Percentiles rank a stretch among this genome's conserved stretches.
phyloP scores from a whole-genome alignment of 2,888 invertebrate genomes.

The Aleiodes alternator region DNA sequence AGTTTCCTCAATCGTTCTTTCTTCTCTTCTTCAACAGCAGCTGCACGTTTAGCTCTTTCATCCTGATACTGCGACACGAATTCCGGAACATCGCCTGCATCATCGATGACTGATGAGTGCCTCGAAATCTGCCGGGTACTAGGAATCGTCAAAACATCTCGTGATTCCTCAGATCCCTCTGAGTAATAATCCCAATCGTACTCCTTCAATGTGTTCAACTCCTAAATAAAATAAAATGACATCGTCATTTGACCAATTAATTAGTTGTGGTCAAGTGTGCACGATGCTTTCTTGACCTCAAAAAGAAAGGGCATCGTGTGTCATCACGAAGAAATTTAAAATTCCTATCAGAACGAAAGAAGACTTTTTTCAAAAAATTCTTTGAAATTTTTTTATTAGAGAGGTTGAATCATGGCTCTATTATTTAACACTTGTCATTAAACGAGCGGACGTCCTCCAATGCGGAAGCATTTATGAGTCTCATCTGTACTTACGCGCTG shows the following conservation, averaged over 20 bases:
- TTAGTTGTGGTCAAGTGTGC: slow-evolving; percentile 17
- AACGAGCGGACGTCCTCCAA: slow-evolving; percentile 47
- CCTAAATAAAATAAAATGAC: background rate
- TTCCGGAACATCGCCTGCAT: background rate
- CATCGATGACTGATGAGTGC: background rate
- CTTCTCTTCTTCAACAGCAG: slow-evolving; percentile 36
- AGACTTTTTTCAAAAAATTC: slow-evolving; percentile 13
- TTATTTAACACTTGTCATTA: slow-evolving; percentile 49
- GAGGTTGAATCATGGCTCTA: slow-evolving; percentile 46
- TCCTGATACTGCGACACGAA: slow-evolving; percentile 32
- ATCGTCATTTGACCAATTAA: slow-evolving; percentile 26
- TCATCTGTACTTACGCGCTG: slow-evolving; percentile 45
- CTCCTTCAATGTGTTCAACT: background rate
- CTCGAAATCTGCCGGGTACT: background rate
- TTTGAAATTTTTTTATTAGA: slow-evolving; percentile 20
- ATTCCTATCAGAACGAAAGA: slow-evolving; percentile 36
- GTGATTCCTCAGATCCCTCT: background rate
- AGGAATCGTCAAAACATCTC: background rate
- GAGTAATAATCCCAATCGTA: slow-evolving; percentile 27
- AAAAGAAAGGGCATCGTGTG: slow-evolving; percentile 5
- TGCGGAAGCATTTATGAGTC: slow-evolving; percentile 46
- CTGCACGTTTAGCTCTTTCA: slow-evolving; percentile 37
- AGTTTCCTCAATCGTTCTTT: slow-evolving; percentile 49
- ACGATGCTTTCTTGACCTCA: slow-evolving; percentile 5
- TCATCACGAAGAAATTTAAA: slow-evolving; percentile 22